These are phyloP conservation scores for Synergus laeviventris DNA, from an alignment of 2,888 invertebrate genomes.

Conservation along the genomic window DNA sequence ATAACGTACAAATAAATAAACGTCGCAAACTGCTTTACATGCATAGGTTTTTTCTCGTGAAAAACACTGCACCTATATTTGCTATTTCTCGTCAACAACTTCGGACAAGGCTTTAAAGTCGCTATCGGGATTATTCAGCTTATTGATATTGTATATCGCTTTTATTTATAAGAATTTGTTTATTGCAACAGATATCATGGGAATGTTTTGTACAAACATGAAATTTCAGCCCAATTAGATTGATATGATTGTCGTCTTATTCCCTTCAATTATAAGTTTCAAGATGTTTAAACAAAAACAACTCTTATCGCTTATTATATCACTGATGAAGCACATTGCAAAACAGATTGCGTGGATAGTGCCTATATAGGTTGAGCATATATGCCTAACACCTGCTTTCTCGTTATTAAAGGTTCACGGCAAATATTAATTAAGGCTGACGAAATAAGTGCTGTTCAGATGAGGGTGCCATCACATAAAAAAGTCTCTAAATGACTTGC, in stretches of 20 bases:
- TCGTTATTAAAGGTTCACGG: slow-evolving; percentile 19
- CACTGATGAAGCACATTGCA: neutral
- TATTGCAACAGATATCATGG: too few relatives aligned
- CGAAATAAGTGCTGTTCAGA: slow-evolving; percentile 2
- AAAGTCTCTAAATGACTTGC: neutral
- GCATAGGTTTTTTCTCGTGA: neutral
- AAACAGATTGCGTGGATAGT: neutral
- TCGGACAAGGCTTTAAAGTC: neutral
- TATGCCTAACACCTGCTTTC: slow-evolving; percentile 34
- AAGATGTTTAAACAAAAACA: neutral
- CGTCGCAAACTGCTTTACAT: neutral
- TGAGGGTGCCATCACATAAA: slow-evolving; percentile 31
- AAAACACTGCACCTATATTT: neutral
- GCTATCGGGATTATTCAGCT: too few relatives aligned
- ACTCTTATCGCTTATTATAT: neutral
- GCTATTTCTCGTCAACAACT: neutral
- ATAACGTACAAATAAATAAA: neutral
- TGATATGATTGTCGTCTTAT: too few relatives aligned
- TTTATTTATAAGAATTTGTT: too few relatives aligned
- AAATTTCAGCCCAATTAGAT: too few relatives aligned
- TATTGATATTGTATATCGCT: too few relatives aligned
- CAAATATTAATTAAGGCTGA: slow-evolving; percentile 6
- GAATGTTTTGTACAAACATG: too few relatives aligned
- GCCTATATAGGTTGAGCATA: slow-evolving; percentile 20
- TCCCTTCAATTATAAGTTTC: neutral